Percentiles rank a stretch among this genome's conserved stretches.
These are phyloP conservation scores for Caenorhabditis virilis DNA, from an alignment of 2,888 invertebrate genomes.

Conservation along the genomic window DNA sequence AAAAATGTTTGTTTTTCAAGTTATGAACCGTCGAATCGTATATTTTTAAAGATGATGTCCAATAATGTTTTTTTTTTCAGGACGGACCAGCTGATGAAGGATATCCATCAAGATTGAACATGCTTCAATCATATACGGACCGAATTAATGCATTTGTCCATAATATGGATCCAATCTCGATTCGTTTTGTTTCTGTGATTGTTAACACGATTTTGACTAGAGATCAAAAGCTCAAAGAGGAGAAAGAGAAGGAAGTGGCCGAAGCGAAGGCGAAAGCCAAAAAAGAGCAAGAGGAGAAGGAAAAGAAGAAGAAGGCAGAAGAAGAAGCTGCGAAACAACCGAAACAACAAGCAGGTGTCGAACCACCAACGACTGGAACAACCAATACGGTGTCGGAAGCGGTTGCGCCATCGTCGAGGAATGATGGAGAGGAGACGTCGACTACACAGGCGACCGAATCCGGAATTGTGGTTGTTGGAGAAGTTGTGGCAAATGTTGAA, in stretches of 20 bases:
- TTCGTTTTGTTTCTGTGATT: conserved; percentile 38
- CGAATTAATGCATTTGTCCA: conserved; percentile 37
- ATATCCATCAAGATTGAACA: too few relatives aligned
- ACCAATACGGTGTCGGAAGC: conserved; percentile 28
- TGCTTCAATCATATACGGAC: conserved; percentile 47
- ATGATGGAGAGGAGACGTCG: conserved; percentile 14
- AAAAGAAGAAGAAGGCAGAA: conserved; percentile 7
- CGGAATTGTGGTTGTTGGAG: neutral
- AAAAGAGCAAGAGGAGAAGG: conserved; percentile 9
- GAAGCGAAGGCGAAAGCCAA: too few relatives aligned
- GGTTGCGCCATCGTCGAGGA: conserved; percentile 12
- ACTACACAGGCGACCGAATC: conserved; percentile 10
- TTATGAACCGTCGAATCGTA: too few relatives aligned
- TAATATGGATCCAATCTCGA: conserved; percentile 46
- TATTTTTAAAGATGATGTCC: too few relatives aligned
- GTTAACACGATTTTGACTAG: conserved; percentile 18
- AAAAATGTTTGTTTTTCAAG: too few relatives aligned
- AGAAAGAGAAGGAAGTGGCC: conserved; percentile 24
- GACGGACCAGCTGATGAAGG: neutral
- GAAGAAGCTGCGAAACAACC: neutral
- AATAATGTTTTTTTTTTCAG: too few relatives aligned
- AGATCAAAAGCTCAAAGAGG: conserved; percentile 14
- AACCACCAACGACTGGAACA: conserved; percentile 21
- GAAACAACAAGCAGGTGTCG: conserved; percentile 5
- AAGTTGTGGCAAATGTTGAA: neutral